Evolutionary conservation across 2,797 vertebrate genomes (phyloP).

Genomic region (Melanotaenia parkinsoni): DNA sequence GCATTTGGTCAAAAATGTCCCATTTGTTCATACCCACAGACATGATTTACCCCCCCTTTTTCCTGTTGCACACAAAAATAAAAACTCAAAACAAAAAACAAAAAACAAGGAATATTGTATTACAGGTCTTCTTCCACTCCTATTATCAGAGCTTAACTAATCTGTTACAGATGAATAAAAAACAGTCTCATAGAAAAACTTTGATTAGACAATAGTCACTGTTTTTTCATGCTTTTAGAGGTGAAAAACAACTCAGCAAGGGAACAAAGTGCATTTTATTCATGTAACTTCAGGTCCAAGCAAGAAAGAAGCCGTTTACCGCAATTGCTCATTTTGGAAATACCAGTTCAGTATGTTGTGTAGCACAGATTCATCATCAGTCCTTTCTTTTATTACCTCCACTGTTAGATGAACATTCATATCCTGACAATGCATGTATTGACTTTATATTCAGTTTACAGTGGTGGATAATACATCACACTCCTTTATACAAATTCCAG

Average conservation of each 20-base stretch:
- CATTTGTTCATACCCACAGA: not conserved
- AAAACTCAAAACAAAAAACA: too few species aligned
- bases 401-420: not conserved
- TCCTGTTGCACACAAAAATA: too few species aligned
- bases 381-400: not conserved
- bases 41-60: too few species aligned
- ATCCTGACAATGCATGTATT: not conserved
- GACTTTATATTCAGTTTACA: not conserved
- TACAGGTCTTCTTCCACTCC: not conserved
- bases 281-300: not conserved
- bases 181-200: not conserved
- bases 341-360: not conserved
- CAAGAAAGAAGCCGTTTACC: not conserved
- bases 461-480: not conserved
- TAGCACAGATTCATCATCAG: not conserved
- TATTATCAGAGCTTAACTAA: not conserved
- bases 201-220: not conserved
- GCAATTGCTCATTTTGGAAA: not conserved
- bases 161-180: not conserved
- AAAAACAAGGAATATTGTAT: not conserved
- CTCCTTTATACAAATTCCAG: not conserved
- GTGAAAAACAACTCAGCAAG: not conserved
- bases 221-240: not conserved
- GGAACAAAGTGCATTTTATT: not conserved
- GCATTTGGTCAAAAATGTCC: slow-evolving; percentile 22